Evolutionary conservation across 2,797 vertebrate genomes (phyloP).

Genomic region (Meda fulgida): DNA sequence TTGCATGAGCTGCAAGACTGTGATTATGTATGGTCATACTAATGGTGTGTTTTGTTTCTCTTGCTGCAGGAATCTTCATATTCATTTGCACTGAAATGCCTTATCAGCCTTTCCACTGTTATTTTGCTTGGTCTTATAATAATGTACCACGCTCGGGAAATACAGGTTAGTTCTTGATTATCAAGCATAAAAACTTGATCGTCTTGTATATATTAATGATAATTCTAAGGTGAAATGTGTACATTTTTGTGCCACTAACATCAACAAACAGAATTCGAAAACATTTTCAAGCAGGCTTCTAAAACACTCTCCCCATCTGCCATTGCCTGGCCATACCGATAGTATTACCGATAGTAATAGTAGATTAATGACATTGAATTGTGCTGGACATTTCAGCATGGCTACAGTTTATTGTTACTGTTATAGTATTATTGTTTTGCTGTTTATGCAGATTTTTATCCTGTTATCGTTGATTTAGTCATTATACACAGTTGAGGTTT

Average conservation of each 20-base stretch:
- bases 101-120: slow-evolving; percentile 97
- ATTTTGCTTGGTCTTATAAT: slow-evolving; percentile 95
- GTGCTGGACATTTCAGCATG: not conserved
- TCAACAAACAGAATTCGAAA: not conserved
- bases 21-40: slow-evolving; percentile 13
- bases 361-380: not conserved
- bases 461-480: not conserved
- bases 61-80: slow-evolving; percentile 88
- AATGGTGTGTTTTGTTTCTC: slow-evolving; percentile 58
- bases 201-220: not conserved
- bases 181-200: not conserved
- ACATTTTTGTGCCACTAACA: not conserved
- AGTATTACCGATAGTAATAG: too few species aligned
- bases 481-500: not conserved
- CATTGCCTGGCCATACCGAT: not conserved
- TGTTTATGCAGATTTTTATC: not conserved
- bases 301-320: not conserved
- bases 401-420: not conserved
- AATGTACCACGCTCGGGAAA: slow-evolving; percentile 95
- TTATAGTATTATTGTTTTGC: not conserved
- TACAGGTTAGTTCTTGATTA: slow-evolving; percentile 85
- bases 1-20: not conserved
- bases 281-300: not conserved
- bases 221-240: slow-evolving; percentile 1
- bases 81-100: slow-evolving; percentile 97